A percentile compares a stretch with the other conserved stretches of the same genome.
Evolutionary conservation across 2,888 invertebrate genomes (phyloP).

Genomic region (Trachelus troglodyta): DNA sequence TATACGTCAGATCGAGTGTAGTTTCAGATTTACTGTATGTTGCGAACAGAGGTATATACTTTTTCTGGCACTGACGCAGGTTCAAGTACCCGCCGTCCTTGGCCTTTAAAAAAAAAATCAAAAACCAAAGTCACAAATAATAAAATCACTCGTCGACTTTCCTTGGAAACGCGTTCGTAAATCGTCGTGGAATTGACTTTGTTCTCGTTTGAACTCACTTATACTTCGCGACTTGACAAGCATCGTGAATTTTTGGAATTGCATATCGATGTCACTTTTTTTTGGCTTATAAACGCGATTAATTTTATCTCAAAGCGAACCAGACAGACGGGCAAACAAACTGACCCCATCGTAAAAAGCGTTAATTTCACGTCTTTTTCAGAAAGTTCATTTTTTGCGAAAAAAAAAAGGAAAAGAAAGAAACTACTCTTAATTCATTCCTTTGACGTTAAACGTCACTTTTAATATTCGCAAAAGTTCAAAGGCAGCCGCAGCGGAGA

Average conservation of each 20-base stretch:
- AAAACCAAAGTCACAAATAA: no score
- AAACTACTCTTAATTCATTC: background rate
- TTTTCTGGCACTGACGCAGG: background rate
- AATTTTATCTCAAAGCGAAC: background rate
- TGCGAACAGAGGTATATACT: background rate
- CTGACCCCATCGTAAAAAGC: background rate
- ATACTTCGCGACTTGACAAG: no score
- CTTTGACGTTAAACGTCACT: background rate
- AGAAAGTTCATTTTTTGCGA: background rate
- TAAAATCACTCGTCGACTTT: background rate
- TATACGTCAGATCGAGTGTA: background rate
- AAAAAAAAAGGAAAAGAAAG: background rate
- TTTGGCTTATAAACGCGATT: background rate
- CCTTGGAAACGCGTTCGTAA: background rate
- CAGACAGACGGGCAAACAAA: background rate
- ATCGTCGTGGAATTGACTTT: background rate
- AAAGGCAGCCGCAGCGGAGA: background rate
- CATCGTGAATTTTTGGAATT: background rate
- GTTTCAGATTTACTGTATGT: background rate
- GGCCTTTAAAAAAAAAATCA: no score
- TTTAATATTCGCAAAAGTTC: background rate
- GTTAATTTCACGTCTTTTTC: background rate
- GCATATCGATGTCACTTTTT: background rate
- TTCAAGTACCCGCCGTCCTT: background rate
- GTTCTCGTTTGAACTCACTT: no score